phyloP scores from a whole-genome alignment of 2,113 vertebrate genomes.

The Apodemus sylvaticus region DNA sequence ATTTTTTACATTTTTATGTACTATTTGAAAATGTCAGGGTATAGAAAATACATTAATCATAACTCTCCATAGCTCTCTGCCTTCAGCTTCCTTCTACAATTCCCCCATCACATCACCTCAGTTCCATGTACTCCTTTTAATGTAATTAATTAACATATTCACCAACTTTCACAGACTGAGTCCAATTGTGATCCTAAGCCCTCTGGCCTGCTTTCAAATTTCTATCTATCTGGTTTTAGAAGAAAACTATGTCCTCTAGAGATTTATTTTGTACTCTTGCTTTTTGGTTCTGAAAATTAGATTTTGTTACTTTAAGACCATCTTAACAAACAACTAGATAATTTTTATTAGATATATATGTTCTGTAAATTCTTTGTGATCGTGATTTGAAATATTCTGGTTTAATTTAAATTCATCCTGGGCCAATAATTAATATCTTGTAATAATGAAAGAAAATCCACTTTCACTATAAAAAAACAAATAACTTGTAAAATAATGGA shows the following conservation, averaged over 20 bases:
- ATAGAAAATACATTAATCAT: background rate
- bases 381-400: background rate
- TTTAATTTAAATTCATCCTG: background rate
- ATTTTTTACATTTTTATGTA: background rate
- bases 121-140: background rate
- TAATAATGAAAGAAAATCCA: background rate
- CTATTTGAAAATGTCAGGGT: background rate
- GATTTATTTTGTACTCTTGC: background rate
- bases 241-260: background rate
- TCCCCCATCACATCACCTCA: background rate
- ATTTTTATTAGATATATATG: background rate
- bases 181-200: background rate
- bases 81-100: background rate
- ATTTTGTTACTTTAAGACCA: background rate
- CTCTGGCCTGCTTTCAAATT: background rate
- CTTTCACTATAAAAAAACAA: background rate
- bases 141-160: background rate
- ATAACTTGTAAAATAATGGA: constrained; percentile 9
- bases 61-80: background rate
- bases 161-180: background rate
- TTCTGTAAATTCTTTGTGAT: background rate
- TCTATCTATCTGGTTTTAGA: background rate
- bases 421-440: background rate
- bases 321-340: background rate
- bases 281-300: background rate